These are phyloP conservation scores for Contarinia nasturtii DNA, from an alignment of 1,140 invertebrate species.

Conservation along the genomic window DNA sequence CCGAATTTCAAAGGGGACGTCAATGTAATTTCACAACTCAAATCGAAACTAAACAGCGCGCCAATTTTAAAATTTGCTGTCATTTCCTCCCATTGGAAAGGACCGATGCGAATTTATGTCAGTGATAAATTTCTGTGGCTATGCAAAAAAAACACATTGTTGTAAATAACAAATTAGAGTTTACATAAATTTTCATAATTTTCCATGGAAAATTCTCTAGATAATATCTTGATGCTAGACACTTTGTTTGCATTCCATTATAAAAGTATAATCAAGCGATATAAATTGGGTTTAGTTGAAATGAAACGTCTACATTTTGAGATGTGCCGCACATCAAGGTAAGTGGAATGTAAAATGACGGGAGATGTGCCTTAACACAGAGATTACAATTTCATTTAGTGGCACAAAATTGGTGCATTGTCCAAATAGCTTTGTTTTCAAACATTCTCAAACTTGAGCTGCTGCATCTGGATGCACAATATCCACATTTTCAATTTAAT, in stretches of 20 bases:
- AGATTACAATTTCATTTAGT: too few relatives aligned
- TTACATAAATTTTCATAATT: neutral
- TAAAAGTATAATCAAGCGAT: neutral
- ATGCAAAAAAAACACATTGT: neutral
- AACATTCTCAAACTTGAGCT: too few relatives aligned
- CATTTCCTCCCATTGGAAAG: neutral
- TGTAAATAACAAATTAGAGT: neutral
- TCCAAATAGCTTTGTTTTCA: too few relatives aligned
- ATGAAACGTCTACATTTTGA: neutral
- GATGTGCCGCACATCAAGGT: neutral
- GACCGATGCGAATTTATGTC: neutral
- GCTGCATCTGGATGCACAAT: too few relatives aligned
- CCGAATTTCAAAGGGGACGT: too few relatives aligned
- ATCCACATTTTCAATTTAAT: too few relatives aligned
- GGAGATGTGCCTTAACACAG: too few relatives aligned
- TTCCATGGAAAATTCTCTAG: neutral
- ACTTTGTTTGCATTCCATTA: neutral
- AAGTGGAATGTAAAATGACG: neutral
- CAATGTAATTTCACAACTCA: too few relatives aligned
- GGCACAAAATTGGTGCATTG: too few relatives aligned
- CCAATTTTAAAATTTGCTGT: neutral
- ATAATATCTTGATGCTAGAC: neutral
- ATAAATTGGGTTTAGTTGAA: neutral
- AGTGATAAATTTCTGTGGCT: neutral
- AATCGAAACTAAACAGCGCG: neutral